These are phyloP conservation scores for Halichoeres trimaculatus DNA, from an alignment of 2,113 vertebrate genomes.

Conservation along the genomic window DNA sequence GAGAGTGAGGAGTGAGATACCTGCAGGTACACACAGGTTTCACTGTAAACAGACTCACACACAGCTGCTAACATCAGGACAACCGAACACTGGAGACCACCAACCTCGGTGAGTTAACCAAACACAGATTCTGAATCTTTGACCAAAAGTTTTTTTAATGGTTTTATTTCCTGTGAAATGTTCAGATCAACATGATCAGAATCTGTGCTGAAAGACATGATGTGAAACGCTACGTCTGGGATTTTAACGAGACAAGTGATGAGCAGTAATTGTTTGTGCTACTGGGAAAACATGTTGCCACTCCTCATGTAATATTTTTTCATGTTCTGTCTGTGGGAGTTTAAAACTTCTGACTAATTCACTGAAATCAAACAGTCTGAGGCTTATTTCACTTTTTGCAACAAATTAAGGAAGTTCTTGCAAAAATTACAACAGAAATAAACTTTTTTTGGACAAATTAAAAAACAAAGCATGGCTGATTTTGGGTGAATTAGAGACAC, in stretches of 20 bases:
- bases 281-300: neutral
- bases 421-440: too few species aligned
- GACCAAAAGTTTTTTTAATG: neutral
- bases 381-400: too few species aligned
- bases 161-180: too few species aligned
- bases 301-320: neutral
- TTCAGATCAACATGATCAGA: neutral
- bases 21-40: slow-evolving; percentile 34
- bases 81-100: neutral
- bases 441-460: too few species aligned
- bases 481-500: neutral
- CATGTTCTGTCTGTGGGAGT: neutral
- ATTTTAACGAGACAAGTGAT: neutral
- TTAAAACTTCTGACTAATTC: neutral
- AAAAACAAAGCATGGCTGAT: too few species aligned
- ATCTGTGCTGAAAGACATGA: neutral
- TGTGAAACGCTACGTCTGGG: neutral
- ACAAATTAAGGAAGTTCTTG: too few species aligned
- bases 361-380: neutral
- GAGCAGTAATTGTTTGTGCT: neutral
- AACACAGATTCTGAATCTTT: neutral
- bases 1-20: slow-evolving; percentile 30
- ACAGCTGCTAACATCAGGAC: slow-evolving; percentile 32
- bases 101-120: slow-evolving; percentile 50
- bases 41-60: neutral